These are phyloP conservation scores for Rhagium mordax DNA, from an alignment of 2,888 invertebrate genomes.

Conservation along the genomic window DNA sequence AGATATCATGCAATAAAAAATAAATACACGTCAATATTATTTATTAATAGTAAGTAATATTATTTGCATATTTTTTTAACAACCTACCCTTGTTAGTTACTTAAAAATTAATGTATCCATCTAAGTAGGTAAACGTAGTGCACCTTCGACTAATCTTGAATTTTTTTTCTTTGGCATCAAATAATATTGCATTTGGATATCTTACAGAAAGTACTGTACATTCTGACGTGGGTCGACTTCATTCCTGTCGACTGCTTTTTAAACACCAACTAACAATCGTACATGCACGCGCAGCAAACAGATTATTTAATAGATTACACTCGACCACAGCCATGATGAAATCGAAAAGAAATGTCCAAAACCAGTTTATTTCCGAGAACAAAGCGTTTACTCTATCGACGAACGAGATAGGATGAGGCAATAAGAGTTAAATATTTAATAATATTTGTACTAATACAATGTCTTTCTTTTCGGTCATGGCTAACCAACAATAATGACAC, in stretches of 20 bases:
- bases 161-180: too few relatives aligned
- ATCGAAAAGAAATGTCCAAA: not conserved
- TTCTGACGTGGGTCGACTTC: too few relatives aligned
- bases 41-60: not conserved
- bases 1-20: not conserved
- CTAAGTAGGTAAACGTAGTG: too few relatives aligned
- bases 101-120: too few relatives aligned
- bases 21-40: not conserved
- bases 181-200: too few relatives aligned
- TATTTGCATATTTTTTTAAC: not conserved
- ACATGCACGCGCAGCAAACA: too few relatives aligned
- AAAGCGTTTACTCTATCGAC: not conserved
- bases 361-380: not conserved
- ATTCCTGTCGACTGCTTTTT: too few relatives aligned
- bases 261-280: too few relatives aligned
- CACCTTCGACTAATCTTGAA: too few relatives aligned
- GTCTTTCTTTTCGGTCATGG: constrained; percentile 15
- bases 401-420: not conserved
- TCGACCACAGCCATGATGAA: not conserved
- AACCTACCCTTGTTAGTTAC: too few relatives aligned
- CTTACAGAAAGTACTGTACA: too few relatives aligned
- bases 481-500: constrained; percentile 13
- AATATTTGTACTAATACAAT: constrained; percentile 2
- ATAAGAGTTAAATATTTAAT: constrained; percentile 14
- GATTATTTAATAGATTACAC: too few relatives aligned